Evolutionary conservation across 2,797 vertebrate species (phyloP).

Genomic region (Paedocypris micromegethes): DNA sequence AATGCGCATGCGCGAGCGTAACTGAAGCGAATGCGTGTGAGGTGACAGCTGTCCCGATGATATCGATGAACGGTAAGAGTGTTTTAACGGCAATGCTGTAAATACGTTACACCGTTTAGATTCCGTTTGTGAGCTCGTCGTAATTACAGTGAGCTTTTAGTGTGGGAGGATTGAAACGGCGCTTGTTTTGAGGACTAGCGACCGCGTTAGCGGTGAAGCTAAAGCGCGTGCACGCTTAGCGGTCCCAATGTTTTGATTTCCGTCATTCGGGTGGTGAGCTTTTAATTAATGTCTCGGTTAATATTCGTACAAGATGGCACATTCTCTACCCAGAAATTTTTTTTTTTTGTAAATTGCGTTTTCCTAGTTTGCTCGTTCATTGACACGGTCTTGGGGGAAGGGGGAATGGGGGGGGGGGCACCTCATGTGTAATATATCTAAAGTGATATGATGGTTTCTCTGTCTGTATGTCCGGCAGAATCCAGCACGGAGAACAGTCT

Average conservation of each 20-base stretch:
- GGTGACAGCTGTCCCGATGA: slow-evolving; percentile 58
- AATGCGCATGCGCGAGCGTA: slow-evolving; percentile 49
- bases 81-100: slow-evolving; percentile 25
- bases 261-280: not conserved
- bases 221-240: slow-evolving; percentile 15
- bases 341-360: not conserved
- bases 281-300: not conserved
- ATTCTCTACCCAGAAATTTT: not conserved
- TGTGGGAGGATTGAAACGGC: not conserved
- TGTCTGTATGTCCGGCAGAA: slow-evolving; percentile 44
- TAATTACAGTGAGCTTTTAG: not conserved
- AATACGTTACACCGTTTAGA: not conserved
- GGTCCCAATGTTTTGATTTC: not conserved
- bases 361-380: slow-evolving; percentile 17
- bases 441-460: not conserved
- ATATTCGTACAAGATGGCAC: no score
- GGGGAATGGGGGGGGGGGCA: slow-evolving; percentile 20
- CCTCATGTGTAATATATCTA: slow-evolving; percentile 2
- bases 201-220: slow-evolving; percentile 21
- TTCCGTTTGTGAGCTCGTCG: no score
- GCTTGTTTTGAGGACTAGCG: slow-evolving; percentile 17
- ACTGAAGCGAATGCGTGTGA: slow-evolving; percentile 40
- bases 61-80: slow-evolving; percentile 57
- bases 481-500: slow-evolving; percentile 50
- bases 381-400: no score